phyloP scores from a whole-genome alignment of 2,888 invertebrate genomes.

The Pollenia angustigena region DNA sequence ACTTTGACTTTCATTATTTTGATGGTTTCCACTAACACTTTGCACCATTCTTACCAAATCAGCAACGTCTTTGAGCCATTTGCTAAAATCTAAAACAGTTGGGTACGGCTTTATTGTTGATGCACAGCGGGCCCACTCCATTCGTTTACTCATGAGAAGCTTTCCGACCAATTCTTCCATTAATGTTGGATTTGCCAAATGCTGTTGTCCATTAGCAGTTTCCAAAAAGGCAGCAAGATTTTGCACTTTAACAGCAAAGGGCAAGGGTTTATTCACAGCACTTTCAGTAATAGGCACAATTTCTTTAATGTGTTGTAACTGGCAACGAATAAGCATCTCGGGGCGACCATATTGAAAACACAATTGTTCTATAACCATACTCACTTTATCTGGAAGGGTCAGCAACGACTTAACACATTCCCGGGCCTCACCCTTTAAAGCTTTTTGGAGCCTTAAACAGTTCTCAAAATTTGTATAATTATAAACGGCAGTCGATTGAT shows the following conservation, averaged over 20 bases:
- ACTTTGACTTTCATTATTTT: too few relatives aligned
- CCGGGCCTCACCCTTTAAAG: background rate
- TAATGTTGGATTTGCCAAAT: background rate
- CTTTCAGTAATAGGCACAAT: background rate
- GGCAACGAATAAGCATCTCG: background rate
- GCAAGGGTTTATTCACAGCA: too few relatives aligned
- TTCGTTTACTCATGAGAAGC: slow-evolving; percentile 13
- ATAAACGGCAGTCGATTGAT: background rate
- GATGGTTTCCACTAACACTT: too few relatives aligned
- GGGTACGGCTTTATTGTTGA: slow-evolving; percentile 5
- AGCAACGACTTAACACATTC: background rate
- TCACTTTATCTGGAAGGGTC: background rate
- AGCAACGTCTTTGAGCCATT: too few relatives aligned
- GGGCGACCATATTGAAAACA: slow-evolving; percentile 2
- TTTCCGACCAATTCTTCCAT: slow-evolving; percentile 22
- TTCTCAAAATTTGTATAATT: background rate
- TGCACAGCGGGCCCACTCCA: slow-evolving; percentile 1
- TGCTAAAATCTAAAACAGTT: slow-evolving; percentile 29
- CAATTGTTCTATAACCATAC: background rate
- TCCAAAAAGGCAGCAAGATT: slow-evolving; percentile 11
- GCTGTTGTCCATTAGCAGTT: slow-evolving; percentile 3
- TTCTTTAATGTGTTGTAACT: background rate
- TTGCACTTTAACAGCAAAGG: too few relatives aligned
- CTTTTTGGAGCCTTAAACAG: too few relatives aligned
- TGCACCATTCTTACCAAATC: too few relatives aligned